phyloP scores from a whole-genome alignment of 2,113 vertebrate genomes.

The Platichthys stellatus region DNA sequence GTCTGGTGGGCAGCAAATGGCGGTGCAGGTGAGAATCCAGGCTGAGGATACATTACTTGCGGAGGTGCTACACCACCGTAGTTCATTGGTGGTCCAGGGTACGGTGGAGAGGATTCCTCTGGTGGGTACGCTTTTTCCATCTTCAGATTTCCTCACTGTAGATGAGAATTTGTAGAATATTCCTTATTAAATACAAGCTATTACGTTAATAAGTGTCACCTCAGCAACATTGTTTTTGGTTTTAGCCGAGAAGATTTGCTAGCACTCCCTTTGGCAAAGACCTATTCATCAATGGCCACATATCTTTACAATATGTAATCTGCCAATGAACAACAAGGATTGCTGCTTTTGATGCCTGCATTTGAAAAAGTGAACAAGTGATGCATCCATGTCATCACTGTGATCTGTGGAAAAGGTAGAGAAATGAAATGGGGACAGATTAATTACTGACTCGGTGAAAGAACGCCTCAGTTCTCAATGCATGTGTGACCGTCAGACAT shows the following conservation, averaged over 20 bases:
- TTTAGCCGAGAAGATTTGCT: background rate
- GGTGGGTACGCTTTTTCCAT: slow-evolving; percentile 67
- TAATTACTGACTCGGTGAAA: too few relatives aligned
- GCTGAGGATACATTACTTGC: slow-evolving; percentile 9
- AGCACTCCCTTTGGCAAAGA: background rate
- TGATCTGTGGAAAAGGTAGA: too few relatives aligned
- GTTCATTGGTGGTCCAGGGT: slow-evolving; percentile 59
- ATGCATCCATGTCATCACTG: too few relatives aligned
- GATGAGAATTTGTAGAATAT: background rate
- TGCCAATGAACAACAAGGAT: too few relatives aligned
- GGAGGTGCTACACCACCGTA: background rate
- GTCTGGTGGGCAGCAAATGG: slow-evolving; percentile 47
- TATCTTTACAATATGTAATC: too few relatives aligned
- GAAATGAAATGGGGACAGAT: too few relatives aligned
- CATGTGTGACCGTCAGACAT: too few relatives aligned
- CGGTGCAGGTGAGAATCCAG: background rate
- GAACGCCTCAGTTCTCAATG: too few relatives aligned
- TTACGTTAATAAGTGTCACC: too few relatives aligned
- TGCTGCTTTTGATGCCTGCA: too few relatives aligned
- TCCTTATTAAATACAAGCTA: too few relatives aligned
- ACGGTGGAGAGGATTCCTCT: slow-evolving; percentile 62
- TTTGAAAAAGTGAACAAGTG: too few relatives aligned
- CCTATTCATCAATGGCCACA: background rate
- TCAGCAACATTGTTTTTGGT: background rate
- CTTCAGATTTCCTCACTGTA: slow-evolving; percentile 32